phyloP scores from a whole-genome alignment of 1,140 invertebrate genomes.

The Papilio xuthus region DNA sequence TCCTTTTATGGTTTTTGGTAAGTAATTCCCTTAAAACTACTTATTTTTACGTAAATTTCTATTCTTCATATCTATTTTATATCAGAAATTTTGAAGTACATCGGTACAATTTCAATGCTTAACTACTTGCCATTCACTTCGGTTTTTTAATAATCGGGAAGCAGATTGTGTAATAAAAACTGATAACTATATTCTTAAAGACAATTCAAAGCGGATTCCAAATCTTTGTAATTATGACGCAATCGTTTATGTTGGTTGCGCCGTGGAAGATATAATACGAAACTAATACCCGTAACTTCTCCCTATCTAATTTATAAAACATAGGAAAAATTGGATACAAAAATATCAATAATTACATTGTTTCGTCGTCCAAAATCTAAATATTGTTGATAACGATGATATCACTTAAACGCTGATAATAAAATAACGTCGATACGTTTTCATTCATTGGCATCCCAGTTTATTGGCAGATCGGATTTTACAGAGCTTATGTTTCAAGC shows the following conservation, averaged over 20 bases:
- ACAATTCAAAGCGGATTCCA: background rate
- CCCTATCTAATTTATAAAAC: background rate
- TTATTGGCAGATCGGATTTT: background rate
- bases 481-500: background rate
- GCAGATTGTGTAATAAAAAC: background rate
- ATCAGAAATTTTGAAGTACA: too few relatives aligned
- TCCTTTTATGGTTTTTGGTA: conserved; percentile 85
- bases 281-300: background rate
- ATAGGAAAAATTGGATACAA: background rate
- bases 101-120: too few relatives aligned
- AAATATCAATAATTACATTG: background rate
- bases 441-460: background rate
- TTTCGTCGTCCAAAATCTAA: background rate
- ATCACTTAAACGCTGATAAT: background rate
- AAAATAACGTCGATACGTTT: background rate
- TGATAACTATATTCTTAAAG: background rate
- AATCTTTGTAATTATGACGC: background rate
- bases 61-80: too few relatives aligned
- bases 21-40: conserved; percentile 49
- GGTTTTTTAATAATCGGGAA: too few relatives aligned
- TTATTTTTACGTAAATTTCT: background rate
- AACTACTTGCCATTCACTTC: too few relatives aligned
- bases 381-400: background rate
- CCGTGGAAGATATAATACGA: background rate
- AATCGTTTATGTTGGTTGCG: conserved; percentile 11